Percentiles rank a stretch among this genome's conserved stretches.
These are phyloP conservation scores for Hydrotaea cyrtoneurina DNA, from an alignment of 2,888 invertebrate species.

Conservation along the genomic window DNA sequence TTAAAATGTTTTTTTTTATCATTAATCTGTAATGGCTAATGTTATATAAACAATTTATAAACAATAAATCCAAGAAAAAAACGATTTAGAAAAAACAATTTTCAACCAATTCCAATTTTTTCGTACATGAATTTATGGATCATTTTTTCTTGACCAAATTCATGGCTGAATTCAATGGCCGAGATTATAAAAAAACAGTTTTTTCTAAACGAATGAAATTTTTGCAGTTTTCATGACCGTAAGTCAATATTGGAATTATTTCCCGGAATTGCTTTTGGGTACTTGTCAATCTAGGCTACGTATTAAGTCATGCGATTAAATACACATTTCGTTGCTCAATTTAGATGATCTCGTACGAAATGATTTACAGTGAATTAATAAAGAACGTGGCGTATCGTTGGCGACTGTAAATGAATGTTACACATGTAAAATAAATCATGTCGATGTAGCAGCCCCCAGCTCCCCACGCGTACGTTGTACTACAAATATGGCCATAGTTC, in stretches of 20 bases:
- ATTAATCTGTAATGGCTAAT: no score
- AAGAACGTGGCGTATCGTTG: not conserved
- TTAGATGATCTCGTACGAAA: constrained; percentile 26
- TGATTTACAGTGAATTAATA: constrained; percentile 30
- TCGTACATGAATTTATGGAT: no score
- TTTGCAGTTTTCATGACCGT: not conserved
- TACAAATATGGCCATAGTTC: constrained; percentile 53
- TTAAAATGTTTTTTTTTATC: no score
- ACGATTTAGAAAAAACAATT: no score
- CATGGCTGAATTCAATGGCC: no score
- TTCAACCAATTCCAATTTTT: no score
- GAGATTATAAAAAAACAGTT: no score
- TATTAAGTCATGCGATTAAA: constrained; percentile 37
- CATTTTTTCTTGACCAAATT: no score
- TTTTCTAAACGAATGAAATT: not conserved
- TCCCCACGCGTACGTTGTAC: not conserved
- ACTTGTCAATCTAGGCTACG: not conserved
- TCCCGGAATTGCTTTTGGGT: not conserved
- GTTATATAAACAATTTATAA: no score
- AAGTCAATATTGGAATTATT: not conserved
- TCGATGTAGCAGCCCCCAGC: not conserved
- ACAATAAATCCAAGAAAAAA: no score
- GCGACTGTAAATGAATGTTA: not conserved
- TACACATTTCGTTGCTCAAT: constrained; percentile 33
- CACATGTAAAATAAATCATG: constrained; percentile 6